Base-by-base conservation (phyloP, 2,888 invertebrate species). In the Omphaloscelis lunosa region DNA sequence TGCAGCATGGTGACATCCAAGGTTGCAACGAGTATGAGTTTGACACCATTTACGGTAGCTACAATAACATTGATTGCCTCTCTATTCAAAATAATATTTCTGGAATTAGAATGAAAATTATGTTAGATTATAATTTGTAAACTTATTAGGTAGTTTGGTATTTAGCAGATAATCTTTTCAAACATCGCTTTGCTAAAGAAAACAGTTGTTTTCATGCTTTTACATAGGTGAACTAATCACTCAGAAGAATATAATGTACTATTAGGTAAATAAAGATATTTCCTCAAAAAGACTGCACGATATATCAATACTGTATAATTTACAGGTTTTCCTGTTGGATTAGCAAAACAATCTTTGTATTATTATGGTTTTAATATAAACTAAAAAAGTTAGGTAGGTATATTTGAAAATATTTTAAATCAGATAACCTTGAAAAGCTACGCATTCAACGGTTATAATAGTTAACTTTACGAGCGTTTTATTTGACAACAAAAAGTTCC, bases 291-390 rank as follows among this genome's bases (percentile, higher is more conserved):
- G 51, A 70, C 66, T 72, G 61, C 11, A 62, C 11, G n/a, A 41
- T 45, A 65, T 29, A 72, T 66, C 48, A 48, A 41, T 61, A 8
- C n/a, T 23, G 20, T 53, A 45, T 61, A 56, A 79, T 72, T 66
- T 41, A 7, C 48, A 58, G n/a, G 65, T 72, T 82, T 83, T 83
- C 81, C 81, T 82, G 73, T 66, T 51, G 41, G 34, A 83, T 62
- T 51, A 59, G 9, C 45, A 75, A 7, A 69, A 23, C 29, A 68
- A 83, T 62, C 62, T 71, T 17, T 20, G 2, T 45, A 71, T 29
- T 45, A 78, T 67, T 58, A 53, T 27, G 27, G 56, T 58, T 69
- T 51, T 29, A 69, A 34, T 29, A n/a, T 48, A 9, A 58, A 27
- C 23, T 39, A 11, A 23, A 34, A 45, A 58, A 63, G 20, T 29